Evolutionary conservation across 1,140 invertebrate species (phyloP).

Genomic region (Zaprionus camerounensis): DNA sequence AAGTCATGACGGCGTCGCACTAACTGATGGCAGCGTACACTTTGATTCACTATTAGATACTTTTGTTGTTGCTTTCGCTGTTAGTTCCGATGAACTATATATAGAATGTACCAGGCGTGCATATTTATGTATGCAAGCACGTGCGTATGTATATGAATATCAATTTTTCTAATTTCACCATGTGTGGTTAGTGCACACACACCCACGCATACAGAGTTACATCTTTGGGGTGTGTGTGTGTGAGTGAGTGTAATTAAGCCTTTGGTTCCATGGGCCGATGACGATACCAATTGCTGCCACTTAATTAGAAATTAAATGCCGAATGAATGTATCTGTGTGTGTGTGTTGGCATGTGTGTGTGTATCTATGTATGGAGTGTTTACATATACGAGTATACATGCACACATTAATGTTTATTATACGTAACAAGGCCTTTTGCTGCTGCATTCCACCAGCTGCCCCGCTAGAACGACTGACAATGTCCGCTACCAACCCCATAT

Average conservation of each 20-base stretch:
- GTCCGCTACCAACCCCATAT: constrained; percentile 16
- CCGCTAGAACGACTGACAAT: constrained; percentile 12
- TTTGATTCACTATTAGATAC: constrained; percentile 33
- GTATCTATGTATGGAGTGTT: not conserved
- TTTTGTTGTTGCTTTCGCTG: constrained; percentile 12
- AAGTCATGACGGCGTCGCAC: constrained; percentile 40
- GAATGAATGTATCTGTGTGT: not conserved
- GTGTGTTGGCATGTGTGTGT: not conserved
- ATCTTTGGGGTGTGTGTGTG: not conserved
- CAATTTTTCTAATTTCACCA: constrained; percentile 34
- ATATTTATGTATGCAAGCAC: not conserved
- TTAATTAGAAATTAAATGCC: constrained; percentile 41
- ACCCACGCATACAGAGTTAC: not conserved
- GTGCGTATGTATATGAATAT: not conserved
- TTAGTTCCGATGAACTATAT: constrained; percentile 12
- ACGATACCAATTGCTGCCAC: constrained; percentile 31
- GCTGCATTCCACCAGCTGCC: constrained; percentile 12
- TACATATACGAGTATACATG: not conserved
- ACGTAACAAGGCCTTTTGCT: constrained; percentile 18
- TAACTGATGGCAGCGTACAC: constrained; percentile 2
- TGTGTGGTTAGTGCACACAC: constrained; percentile 3
- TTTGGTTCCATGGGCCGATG: constrained; percentile 35
- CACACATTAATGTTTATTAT: constrained; percentile 1
- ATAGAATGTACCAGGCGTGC: constrained; percentile 2
- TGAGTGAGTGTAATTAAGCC: constrained; percentile 19